A percentile compares a stretch with the other conserved stretches of the same genome.
These are phyloP conservation scores for Morpho helenor DNA, from an alignment of 2,888 invertebrate genomes.

Conservation along the genomic window DNA sequence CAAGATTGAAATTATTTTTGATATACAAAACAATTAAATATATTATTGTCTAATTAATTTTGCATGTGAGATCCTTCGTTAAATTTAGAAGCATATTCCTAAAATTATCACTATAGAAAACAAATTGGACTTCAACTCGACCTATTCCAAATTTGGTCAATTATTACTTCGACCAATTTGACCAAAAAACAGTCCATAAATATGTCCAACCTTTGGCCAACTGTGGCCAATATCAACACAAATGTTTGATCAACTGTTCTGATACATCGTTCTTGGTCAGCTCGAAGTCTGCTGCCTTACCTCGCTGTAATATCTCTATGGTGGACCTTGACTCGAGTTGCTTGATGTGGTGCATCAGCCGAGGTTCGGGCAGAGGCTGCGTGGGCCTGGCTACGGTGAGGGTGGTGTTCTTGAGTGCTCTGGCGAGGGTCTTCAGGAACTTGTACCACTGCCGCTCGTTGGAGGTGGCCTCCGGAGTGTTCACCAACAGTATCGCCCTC, in stretches of 20 bases:
- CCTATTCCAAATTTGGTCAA: background rate
- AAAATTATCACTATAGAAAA: too few species aligned
- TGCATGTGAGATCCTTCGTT: too few species aligned
- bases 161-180: conserved; percentile 9
- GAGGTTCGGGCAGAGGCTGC: conserved; percentile 41
- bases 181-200: background rate
- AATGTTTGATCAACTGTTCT: conserved; percentile 52
- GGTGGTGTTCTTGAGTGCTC: conserved; percentile 59
- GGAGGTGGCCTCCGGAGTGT: conserved; percentile 61
- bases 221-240: conserved; percentile 51
- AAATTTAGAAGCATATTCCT: too few species aligned
- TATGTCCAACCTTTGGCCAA: background rate
- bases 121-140: background rate
- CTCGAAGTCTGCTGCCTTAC: conserved; percentile 59
- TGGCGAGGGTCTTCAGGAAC: conserved; percentile 73
- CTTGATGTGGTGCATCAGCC: conserved; percentile 49
- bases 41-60: too few species aligned
- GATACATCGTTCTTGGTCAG: conserved; percentile 55
- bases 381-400: conserved; percentile 51
- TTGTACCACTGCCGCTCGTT: conserved; percentile 75
- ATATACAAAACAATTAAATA: too few species aligned
- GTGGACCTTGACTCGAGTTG: conserved; percentile 59
- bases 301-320: conserved; percentile 64
- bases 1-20: too few species aligned
- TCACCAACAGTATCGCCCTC: conserved; percentile 49